Evolutionary conservation across 2,113 vertebrate genomes (phyloP).

Genomic region (Nerophis lumbriciformis): DNA sequence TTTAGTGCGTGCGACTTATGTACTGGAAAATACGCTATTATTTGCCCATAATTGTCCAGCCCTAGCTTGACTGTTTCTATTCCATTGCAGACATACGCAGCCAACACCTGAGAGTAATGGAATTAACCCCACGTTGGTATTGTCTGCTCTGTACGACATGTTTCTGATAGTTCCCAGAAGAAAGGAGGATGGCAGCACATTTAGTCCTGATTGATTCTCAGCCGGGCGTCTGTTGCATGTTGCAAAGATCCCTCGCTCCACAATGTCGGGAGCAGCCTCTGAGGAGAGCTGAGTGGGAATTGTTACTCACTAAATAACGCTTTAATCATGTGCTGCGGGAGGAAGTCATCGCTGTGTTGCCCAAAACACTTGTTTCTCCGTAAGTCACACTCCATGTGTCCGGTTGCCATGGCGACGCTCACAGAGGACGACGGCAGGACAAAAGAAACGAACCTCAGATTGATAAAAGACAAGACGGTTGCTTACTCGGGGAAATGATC

Average conservation of each 20-base stretch:
- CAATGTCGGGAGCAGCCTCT: slow-evolving; percentile 36
- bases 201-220: slow-evolving; percentile 1
- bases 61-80: too few species aligned
- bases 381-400: slow-evolving; percentile 34
- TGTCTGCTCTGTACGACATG: not conserved
- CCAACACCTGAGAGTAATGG: too few species aligned
- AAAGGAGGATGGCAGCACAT: not conserved
- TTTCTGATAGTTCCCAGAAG: not conserved
- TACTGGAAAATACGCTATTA: too few species aligned
- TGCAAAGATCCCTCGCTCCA: slow-evolving; percentile 17
- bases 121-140: not conserved
- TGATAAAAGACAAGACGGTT: slow-evolving; percentile 24
- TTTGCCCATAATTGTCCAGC: too few species aligned
- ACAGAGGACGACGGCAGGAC: slow-evolving; percentile 28
- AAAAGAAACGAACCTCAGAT: slow-evolving; percentile 39
- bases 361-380: slow-evolving; percentile 31
- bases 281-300: slow-evolving; percentile 39
- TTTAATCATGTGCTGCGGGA: slow-evolving; percentile 33
- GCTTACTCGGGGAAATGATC: not conserved
- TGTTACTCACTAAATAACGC: slow-evolving; percentile 53
- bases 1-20: too few species aligned
- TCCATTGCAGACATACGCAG: too few species aligned
- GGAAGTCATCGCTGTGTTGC: slow-evolving; percentile 14
- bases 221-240: not conserved
- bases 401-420: slow-evolving; percentile 53